phyloP scores from a whole-genome alignment of 2,797 vertebrate species.

The Limnodromus scolopaceus region DNA sequence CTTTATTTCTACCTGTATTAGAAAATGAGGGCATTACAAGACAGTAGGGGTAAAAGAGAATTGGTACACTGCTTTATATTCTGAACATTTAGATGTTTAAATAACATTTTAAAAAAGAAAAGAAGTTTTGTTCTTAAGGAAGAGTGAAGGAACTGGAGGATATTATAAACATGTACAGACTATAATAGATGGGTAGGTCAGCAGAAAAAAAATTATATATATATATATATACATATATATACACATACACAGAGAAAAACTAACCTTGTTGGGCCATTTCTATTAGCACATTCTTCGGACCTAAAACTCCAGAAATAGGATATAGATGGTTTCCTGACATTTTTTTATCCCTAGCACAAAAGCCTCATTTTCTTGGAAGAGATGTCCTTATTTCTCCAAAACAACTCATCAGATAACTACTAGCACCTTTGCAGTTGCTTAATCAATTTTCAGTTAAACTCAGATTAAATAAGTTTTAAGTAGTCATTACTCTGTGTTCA shows the following conservation, averaged over 20 bases:
- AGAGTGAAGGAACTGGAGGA: background rate
- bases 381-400: background rate
- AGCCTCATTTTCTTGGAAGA: background rate
- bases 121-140: background rate
- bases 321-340: background rate
- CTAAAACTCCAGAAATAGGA: background rate
- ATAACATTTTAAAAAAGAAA: background rate
- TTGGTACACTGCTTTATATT: background rate
- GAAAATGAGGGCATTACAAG: background rate
- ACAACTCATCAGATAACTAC: background rate
- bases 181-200: background rate
- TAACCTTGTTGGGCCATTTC: background rate
- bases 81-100: background rate
- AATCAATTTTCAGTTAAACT: background rate
- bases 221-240: background rate
- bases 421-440: background rate
- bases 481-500: background rate
- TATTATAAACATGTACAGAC: background rate
- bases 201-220: background rate
- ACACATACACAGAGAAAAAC: background rate
- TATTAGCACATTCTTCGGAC: background rate
- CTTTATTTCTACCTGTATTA: background rate
- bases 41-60: background rate
- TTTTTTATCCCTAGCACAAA: background rate
- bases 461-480: background rate